phyloP scores from a whole-genome alignment of 2,113 vertebrate genomes.

The Platichthys stellatus region DNA sequence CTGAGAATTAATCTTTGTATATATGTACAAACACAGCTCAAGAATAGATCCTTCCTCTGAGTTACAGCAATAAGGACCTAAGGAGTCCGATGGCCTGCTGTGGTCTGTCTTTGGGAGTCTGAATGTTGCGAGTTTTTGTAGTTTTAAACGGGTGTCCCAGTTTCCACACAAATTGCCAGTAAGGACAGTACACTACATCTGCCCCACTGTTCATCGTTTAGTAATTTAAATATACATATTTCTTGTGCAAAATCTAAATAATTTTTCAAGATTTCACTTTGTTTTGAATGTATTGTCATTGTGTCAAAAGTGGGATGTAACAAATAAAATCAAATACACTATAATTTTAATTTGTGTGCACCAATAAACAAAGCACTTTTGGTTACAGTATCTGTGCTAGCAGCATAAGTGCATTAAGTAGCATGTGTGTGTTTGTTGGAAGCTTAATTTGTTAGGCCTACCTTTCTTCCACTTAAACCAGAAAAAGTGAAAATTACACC shows the following conservation, averaged over 20 bases:
- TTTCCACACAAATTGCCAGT: not conserved
- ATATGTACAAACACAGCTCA: not conserved
- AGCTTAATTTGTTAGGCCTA: constrained; percentile 28
- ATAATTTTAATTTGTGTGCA: not conserved
- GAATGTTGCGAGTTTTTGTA: constrained; percentile 1
- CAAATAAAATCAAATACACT: not conserved
- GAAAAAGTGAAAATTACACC: constrained; percentile 79
- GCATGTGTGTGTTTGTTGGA: not conserved
- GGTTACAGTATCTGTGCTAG: constrained; percentile 18
- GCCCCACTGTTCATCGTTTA: not conserved
- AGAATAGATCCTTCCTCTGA: not conserved
- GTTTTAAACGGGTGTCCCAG: not conserved
- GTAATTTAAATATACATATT: too few relatives aligned
- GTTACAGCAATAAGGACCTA: not conserved
- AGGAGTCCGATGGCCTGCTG: not conserved
- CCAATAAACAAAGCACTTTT: constrained; percentile 1
- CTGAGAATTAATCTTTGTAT: not conserved
- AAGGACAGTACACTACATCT: not conserved
- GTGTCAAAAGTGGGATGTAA: not conserved
- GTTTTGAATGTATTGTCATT: not conserved
- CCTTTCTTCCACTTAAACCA: constrained; percentile 80
- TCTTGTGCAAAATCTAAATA: not conserved
- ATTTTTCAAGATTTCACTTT: not conserved
- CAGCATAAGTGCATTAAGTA: constrained; percentile 1
- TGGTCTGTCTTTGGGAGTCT: not conserved